Percentiles rank a stretch among this genome's conserved stretches.
phyloP scores from a whole-genome alignment of 2,797 vertebrate species.

The Melanotaenia boesemani region DNA sequence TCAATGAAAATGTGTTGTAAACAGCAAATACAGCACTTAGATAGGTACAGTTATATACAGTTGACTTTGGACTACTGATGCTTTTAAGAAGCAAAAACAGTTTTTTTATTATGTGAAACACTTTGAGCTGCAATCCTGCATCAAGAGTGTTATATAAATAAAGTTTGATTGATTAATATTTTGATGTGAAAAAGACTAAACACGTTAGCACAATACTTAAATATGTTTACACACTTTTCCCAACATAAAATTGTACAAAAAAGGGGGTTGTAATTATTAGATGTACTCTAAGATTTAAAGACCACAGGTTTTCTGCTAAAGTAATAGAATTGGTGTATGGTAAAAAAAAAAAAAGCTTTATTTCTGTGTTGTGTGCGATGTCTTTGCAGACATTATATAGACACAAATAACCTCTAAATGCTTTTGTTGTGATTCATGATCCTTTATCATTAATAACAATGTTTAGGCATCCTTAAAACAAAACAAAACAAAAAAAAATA shows the following conservation, averaged over 20 bases:
- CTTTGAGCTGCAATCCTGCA: too few species aligned
- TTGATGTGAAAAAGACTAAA: neutral
- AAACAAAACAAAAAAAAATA: slow-evolving; percentile 25
- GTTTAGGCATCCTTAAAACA: slow-evolving; percentile 74
- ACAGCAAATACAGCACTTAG: neutral
- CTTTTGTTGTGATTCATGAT: slow-evolving; percentile 66
- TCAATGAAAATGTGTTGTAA: neutral
- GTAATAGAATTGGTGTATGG: neutral
- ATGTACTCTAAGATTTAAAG: too few species aligned
- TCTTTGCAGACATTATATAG: neutral
- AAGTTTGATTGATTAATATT: neutral
- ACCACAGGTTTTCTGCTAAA: neutral
- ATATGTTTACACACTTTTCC: neutral
- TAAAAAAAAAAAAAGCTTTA: neutral
- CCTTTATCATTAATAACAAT: slow-evolving; percentile 81
- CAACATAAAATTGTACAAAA: too few species aligned
- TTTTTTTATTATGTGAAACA: too few species aligned
- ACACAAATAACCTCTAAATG: slow-evolving; percentile 30
- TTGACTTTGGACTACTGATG: too few species aligned
- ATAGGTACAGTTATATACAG: neutral
- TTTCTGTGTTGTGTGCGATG: neutral
- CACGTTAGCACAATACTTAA: neutral
- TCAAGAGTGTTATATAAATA: too few species aligned
- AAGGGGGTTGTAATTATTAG: too few species aligned
- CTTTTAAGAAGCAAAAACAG: too few species aligned